Percentiles rank a stretch among this genome's conserved stretches.
Conservation (phyloP, 2,888 invertebrate species). For the Cloeon dipterum region DNA sequence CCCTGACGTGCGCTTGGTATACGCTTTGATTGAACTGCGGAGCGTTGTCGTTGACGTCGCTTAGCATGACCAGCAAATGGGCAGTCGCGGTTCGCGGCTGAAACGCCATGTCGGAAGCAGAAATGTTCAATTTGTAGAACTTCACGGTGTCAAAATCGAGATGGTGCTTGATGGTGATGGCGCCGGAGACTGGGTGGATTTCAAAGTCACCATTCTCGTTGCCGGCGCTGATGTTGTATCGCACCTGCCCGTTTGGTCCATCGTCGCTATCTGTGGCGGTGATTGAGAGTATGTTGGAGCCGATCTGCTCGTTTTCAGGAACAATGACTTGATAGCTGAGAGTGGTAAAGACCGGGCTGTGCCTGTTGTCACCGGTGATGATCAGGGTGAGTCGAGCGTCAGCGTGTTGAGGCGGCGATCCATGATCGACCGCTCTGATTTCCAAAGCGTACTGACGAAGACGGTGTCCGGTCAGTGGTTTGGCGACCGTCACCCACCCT, state of each 20-base stretch:
- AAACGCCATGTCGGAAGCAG: constrained; percentile 69
- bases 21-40: constrained; percentile 58
- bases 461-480: constrained; percentile 23
- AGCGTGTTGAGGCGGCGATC: constrained; percentile 66
- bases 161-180: constrained; percentile 50
- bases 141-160: constrained; percentile 72
- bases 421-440: constrained; percentile 62
- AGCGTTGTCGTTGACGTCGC: constrained; percentile 84
- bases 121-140: constrained; percentile 68
- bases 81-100: constrained; percentile 53
- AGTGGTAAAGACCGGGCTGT: constrained; percentile 61
- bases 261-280: constrained; percentile 64
- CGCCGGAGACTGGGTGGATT: constrained; percentile 53
- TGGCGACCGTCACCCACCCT: constrained; percentile 59
- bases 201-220: constrained; percentile 59
- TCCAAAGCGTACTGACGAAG: constrained; percentile 36
- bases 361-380: constrained; percentile 63
- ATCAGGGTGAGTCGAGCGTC: constrained; percentile 48
- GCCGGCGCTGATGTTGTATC: constrained; percentile 64
- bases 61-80: constrained; percentile 61
- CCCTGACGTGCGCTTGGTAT: constrained; percentile 57
- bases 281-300: constrained; percentile 63
- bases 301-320: constrained; percentile 73
- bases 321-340: constrained; percentile 73
- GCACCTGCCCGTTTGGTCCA: constrained; percentile 75